Conservation (phyloP, 2,888 invertebrate genomes). For the Drosophila vallismaia region DNA sequence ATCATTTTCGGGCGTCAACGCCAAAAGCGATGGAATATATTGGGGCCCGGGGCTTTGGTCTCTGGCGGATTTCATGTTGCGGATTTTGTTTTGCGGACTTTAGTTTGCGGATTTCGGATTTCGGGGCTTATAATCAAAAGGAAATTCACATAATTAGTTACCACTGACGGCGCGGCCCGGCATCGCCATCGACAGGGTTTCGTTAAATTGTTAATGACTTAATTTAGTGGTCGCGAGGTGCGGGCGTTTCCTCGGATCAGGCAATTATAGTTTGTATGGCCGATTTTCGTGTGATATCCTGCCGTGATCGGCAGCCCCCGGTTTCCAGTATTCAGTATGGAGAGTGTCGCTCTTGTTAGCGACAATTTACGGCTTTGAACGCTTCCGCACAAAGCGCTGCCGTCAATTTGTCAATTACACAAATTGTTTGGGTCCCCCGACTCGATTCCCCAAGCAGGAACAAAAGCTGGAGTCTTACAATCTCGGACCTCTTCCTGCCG, state of each 20-base stretch:
- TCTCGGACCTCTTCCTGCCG: slow-evolving; percentile 61
- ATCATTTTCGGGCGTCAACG: slow-evolving; percentile 63
- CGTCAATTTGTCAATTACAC: slow-evolving; percentile 83
- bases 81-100: background rate
- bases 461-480: slow-evolving; percentile 18
- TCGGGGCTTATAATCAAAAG: slow-evolving; percentile 61
- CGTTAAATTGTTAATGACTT: slow-evolving; percentile 79
- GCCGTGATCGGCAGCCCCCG: slow-evolving; percentile 24
- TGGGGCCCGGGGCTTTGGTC: background rate
- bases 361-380: slow-evolving; percentile 79
- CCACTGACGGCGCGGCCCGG: slow-evolving; percentile 49
- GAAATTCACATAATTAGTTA: slow-evolving; percentile 83
- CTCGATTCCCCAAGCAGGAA: slow-evolving; percentile 17
- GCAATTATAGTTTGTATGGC: slow-evolving; percentile 44
- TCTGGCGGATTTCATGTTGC: slow-evolving; percentile 7
- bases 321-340: slow-evolving; percentile 44
- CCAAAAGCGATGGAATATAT: slow-evolving; percentile 7
- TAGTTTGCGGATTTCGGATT: slow-evolving; percentile 14
- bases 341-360: slow-evolving; percentile 72
- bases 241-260: slow-evolving; percentile 52
- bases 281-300: slow-evolving; percentile 32
- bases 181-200: slow-evolving; percentile 59
- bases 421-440: slow-evolving; percentile 75
- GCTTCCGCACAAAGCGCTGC: slow-evolving; percentile 79
- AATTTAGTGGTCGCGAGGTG: slow-evolving; percentile 69